Percentiles rank a stretch among this genome's conserved stretches.
Conservation (phyloP, 2,888 invertebrate genomes). For the Aromia moschata region DNA sequence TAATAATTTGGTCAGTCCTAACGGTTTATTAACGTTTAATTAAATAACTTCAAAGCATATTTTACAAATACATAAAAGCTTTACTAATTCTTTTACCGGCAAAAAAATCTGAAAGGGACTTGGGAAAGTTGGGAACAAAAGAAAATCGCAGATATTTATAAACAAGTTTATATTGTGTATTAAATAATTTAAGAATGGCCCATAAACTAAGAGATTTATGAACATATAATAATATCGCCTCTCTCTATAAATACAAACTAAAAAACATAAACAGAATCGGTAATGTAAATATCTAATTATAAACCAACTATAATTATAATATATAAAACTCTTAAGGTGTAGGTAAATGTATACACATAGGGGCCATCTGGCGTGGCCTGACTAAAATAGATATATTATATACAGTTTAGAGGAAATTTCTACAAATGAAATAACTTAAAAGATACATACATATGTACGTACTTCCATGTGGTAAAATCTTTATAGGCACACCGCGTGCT, state of each 20-base stretch:
- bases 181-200: no score
- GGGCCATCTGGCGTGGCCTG: constrained; percentile 59
- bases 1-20: no score
- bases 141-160: no score
- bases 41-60: no score
- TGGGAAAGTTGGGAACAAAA: no score
- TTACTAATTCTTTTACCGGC: no score
- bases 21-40: no score
- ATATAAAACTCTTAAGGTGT: constrained; percentile 60
- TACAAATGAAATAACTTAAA: constrained; percentile 57
- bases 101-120: no score
- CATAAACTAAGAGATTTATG: constrained; percentile 34
- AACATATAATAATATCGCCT: constrained; percentile 40
- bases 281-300: constrained; percentile 55
- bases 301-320: constrained; percentile 55
- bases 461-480: not conserved
- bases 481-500: not conserved
- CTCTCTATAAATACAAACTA: constrained; percentile 47
- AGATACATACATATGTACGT: constrained; percentile 35
- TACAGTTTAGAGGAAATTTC: constrained; percentile 60
- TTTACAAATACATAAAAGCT: no score
- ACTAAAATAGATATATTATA: constrained; percentile 62
- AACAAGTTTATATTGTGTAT: no score
- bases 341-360: constrained; percentile 61
- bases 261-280: constrained; percentile 51